Percentiles rank a stretch among this genome's conserved stretches.
Conservation (phyloP, 2,888 invertebrate genomes). For the Eudasyphora cyanicolor region DNA sequence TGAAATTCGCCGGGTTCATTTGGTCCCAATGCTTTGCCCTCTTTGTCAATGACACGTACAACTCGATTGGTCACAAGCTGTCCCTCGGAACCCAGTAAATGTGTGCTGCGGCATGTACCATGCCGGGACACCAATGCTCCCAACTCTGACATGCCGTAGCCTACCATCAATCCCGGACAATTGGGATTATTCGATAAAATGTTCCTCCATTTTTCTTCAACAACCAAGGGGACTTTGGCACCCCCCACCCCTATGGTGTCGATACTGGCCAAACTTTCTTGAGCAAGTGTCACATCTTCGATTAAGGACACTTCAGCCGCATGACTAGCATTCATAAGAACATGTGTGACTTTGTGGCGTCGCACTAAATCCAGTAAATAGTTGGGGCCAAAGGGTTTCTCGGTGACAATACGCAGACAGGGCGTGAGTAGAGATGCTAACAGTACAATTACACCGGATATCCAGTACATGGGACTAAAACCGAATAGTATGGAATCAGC, state of each 20-base stretch:
- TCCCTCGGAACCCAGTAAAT: slow-evolving; percentile 71
- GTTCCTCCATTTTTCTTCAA: slow-evolving; percentile 68
- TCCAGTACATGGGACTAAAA: slow-evolving; percentile 77
- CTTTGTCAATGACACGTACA: slow-evolving; percentile 73
- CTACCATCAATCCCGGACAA: slow-evolving; percentile 67
- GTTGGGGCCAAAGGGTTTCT: slow-evolving; percentile 70
- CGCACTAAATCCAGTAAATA: slow-evolving; percentile 71
- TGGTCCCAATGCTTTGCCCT: slow-evolving; percentile 71
- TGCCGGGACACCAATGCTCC: slow-evolving; percentile 67
- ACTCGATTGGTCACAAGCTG: slow-evolving; percentile 70
- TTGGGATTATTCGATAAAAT: slow-evolving; percentile 63
- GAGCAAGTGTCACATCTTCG: slow-evolving; percentile 59
- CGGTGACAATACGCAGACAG: slow-evolving; percentile 73
- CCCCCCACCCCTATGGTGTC: slow-evolving; percentile 71
- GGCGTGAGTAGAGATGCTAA: slow-evolving; percentile 69
- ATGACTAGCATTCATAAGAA: slow-evolving; percentile 71
- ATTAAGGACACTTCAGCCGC: slow-evolving; percentile 70
- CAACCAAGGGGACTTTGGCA: slow-evolving; percentile 70
- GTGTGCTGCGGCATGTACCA: slow-evolving; percentile 60
- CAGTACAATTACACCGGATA: slow-evolving; percentile 72
- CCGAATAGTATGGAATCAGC: slow-evolving; percentile 69
- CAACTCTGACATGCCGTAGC: slow-evolving; percentile 75
- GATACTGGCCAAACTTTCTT: slow-evolving; percentile 69
- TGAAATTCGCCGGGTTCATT: slow-evolving; percentile 74
- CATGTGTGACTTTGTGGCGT: slow-evolving; percentile 71